Evolutionary conservation across 1,140 invertebrate species (phyloP), one percentile per base, ranked within the genome.

Genomic region (Drosophila triauraria): DNA sequence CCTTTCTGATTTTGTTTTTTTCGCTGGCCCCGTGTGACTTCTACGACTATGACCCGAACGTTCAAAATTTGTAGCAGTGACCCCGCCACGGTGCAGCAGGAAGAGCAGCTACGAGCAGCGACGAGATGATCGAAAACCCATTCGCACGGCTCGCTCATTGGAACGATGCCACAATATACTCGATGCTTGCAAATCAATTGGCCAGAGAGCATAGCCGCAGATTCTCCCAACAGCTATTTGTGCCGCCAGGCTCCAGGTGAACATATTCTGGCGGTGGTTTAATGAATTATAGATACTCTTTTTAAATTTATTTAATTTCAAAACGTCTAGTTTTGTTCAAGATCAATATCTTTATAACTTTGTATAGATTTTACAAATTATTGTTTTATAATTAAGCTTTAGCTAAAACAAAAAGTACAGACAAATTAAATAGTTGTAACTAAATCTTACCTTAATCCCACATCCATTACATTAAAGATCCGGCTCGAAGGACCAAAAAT

Each of bases 41-140:
- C 69, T 65, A 69, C 57, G 67, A 62, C 81, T 90, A 67, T 90
- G 85, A 90, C 85, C 85, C 85, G 72, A 90, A 90, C 85, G 85
- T 85, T 90, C 86, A 90, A 90, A 90, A 90, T 90, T 90, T 90
- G 85, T 90, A 90, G 85, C 85, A 90, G 68, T 85, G 82, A 85
- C 82, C 82, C 78, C 48, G n/a, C 15, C 25, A 50, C 50, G 51
- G 68, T 53, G 75, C 44, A 62, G 57, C 60, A 51, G 75, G 61
- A 82, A 60, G 30, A 84, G 59, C 63, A 38, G 13, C 27, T 5
- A 6, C 27, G 27, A 30, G 59, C 63, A 38, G 13, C 17, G 32
- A 17, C 51, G 32, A 38, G 67, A 77, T 78, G 83, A 87, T 88
- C 80, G 83, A 60, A 86, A 63, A 80, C 43, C 75, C 70, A 88